Evolutionary conservation across 2,888 invertebrate species (phyloP).

Genomic region (Brachylomia viminalis): DNA sequence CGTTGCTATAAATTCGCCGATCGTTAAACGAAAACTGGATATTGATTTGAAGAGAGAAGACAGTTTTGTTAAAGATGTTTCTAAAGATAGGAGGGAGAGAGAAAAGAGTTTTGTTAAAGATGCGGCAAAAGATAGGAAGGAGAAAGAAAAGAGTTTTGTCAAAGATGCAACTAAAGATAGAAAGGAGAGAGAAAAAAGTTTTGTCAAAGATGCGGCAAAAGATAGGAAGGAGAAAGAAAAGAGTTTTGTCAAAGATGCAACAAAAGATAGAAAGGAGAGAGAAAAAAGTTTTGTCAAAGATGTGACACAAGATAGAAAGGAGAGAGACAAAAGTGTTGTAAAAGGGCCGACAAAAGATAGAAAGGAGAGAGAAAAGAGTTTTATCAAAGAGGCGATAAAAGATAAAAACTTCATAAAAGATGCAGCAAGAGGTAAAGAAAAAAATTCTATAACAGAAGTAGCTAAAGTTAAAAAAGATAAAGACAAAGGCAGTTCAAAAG

Average conservation of each 20-base stretch:
- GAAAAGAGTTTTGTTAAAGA: slow-evolving; percentile 39
- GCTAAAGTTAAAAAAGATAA: slow-evolving; percentile 54
- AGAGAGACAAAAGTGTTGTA: slow-evolving; percentile 40
- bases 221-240: slow-evolving; percentile 48
- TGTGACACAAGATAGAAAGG: slow-evolving; percentile 34
- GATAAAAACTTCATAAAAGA: slow-evolving; percentile 48
- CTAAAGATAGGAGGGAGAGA: slow-evolving; percentile 28
- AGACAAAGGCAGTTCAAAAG: slow-evolving; percentile 39
- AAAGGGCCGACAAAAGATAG: slow-evolving; percentile 24
- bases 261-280: background rate
- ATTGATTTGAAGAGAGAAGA: slow-evolving; percentile 56
- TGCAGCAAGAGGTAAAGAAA: slow-evolving; percentile 30
- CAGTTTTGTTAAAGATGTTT: slow-evolving; percentile 52
- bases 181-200: slow-evolving; percentile 55
- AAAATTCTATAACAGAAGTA: slow-evolving; percentile 44
- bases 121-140: slow-evolving; percentile 40
- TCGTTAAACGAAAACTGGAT: slow-evolving; percentile 74
- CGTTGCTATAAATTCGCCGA: slow-evolving; percentile 83
- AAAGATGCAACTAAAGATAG: slow-evolving; percentile 29
- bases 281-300: slow-evolving; percentile 25
- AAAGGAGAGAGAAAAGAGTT: slow-evolving; percentile 28
- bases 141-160: slow-evolving; percentile 35
- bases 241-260: slow-evolving; percentile 42
- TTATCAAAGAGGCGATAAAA: slow-evolving; percentile 29
- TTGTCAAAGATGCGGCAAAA: slow-evolving; percentile 28